A percentile compares a stretch with the other conserved stretches of the same genome.
phyloP scores from a whole-genome alignment of 92 coral and sea anemone genomes.

The Porites evermanni region DNA sequence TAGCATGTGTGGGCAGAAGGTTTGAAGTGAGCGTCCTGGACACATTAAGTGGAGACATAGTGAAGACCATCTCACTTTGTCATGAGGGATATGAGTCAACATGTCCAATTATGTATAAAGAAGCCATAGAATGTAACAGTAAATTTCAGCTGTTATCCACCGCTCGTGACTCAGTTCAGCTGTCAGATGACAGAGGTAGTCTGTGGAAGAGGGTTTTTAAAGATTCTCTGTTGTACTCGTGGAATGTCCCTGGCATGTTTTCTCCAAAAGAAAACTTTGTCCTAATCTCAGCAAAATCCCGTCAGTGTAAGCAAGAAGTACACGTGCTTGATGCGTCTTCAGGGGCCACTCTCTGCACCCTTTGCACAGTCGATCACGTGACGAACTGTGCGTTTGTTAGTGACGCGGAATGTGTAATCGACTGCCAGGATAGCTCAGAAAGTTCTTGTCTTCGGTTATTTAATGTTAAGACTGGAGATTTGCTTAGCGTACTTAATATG shows the following conservation, averaged over 20 bases:
- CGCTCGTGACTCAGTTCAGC: too few species aligned
- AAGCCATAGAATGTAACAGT: neutral
- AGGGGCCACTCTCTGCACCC: neutral
- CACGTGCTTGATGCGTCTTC: neutral
- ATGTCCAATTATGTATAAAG: neutral
- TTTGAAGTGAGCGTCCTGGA: too few species aligned
- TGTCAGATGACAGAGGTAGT: too few species aligned
- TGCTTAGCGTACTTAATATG: too few species aligned
- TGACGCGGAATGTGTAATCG: slow-evolving; percentile 1
- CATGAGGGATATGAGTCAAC: neutral
- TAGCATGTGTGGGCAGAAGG: too few species aligned
- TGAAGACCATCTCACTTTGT: neutral
- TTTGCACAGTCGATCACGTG: neutral
- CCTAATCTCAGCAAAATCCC: neutral
- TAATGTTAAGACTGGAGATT: too few species aligned
- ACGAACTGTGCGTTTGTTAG: neutral
- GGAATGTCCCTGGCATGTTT: too few species aligned
- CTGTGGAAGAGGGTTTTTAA: too few species aligned
- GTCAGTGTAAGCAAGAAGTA: neutral
- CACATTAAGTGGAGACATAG: too few species aligned
- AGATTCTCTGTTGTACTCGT: neutral
- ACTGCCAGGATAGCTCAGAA: too few species aligned
- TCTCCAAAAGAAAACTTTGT: too few species aligned
- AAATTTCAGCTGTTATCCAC: neutral
- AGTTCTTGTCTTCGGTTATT: neutral